Base-by-base conservation (phyloP, 2,888 invertebrate genomes). In the Geophilus truncorum region DNA sequence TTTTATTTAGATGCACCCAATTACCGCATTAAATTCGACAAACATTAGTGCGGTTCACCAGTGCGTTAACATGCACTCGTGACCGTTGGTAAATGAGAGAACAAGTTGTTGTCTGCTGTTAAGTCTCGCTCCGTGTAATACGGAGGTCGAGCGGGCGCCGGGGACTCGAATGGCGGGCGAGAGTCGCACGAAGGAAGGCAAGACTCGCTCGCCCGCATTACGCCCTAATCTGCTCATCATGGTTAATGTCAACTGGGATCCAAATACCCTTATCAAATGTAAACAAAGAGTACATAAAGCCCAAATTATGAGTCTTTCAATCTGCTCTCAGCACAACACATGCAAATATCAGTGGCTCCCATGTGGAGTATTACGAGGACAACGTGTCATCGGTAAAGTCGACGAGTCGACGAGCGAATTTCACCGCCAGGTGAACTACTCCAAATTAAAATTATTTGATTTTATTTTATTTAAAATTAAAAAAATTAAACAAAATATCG, bases 251-350 rank as follows among this genome's bases (percentile, higher is more conserved):
- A 79, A 57, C 57, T 57, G 79, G 79, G 79, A 79, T 79, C 79
- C 79, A 79, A 79, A 79, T 79, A 79, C 79, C 79, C 79, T 79
- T 79, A 79, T 79, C 79, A 79, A 79, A 79, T 79, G 79, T 79
- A 79, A 79, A 79, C 79, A 79, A 79, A 45, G 79, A 79, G 45
- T 79, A 57, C 79, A 79, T 79, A 79, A 79, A 79, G 40, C 79
- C 79, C 79, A 57, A 79, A 79, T 79, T 79, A 79, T 79, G 79
- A 79, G 30, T 45, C 79, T 25, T 79, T 79, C 79, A 79, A 79
- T 79, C 79, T 57, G 40, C 28, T 25, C 10, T 23, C n/a, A 45
- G 57, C 57, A 62, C 57, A 79, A 57, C 40, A 79, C 79, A 79
- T 79, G 79, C 79, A 79, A 79, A 79, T 79, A 79, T 79, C 79